A percentile compares a stretch with the other conserved stretches of the same genome.
Evolutionary conservation across 2,797 vertebrate species (phyloP).

Genomic region (Dicrostonyx torquatus): DNA sequence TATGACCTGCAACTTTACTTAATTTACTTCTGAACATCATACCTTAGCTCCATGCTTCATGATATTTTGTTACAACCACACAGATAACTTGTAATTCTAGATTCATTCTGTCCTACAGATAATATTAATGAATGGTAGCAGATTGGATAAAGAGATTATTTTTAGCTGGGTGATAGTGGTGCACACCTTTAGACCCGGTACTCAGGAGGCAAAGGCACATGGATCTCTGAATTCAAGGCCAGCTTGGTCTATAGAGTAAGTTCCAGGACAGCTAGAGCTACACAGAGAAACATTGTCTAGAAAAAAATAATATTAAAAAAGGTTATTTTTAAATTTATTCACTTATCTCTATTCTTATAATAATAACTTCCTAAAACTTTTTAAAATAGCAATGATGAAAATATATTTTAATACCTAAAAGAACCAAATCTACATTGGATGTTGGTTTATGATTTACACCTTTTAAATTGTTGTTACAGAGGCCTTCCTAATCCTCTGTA

Average conservation of each 20-base stretch:
- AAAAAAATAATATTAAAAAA: not conserved
- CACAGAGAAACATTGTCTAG: not conserved
- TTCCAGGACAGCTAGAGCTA: not conserved
- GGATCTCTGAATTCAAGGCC: not conserved
- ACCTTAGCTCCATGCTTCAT: rapidly evolving
- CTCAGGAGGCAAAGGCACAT: not conserved
- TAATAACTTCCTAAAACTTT: slow-evolving; percentile 10
- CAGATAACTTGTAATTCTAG: slow-evolving; percentile 13
- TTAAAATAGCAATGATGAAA: slow-evolving; percentile 44
- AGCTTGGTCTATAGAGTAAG: not conserved
- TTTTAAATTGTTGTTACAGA: not conserved
- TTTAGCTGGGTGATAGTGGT: not conserved
- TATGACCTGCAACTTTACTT: not conserved
- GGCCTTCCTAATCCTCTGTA: slow-evolving; percentile 37
- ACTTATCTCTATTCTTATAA: slow-evolving; percentile 25
- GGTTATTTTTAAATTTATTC: slow-evolving; percentile 52
- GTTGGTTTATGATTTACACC: not conserved
- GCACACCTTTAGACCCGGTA: not conserved
- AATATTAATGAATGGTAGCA: slow-evolving; percentile 37
- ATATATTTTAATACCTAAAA: slow-evolving; percentile 19
- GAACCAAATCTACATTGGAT: slow-evolving; percentile 33
- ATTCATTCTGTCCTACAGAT: slow-evolving; percentile 1
- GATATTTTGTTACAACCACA: not conserved
- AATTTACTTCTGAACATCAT: not conserved
- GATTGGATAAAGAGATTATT: slow-evolving; percentile 48